A percentile compares a stretch with the other conserved stretches of the same genome.
Evolutionary conservation across 2,888 invertebrate genomes (phyloP).

Genomic region (Danaus chrysippus): DNA sequence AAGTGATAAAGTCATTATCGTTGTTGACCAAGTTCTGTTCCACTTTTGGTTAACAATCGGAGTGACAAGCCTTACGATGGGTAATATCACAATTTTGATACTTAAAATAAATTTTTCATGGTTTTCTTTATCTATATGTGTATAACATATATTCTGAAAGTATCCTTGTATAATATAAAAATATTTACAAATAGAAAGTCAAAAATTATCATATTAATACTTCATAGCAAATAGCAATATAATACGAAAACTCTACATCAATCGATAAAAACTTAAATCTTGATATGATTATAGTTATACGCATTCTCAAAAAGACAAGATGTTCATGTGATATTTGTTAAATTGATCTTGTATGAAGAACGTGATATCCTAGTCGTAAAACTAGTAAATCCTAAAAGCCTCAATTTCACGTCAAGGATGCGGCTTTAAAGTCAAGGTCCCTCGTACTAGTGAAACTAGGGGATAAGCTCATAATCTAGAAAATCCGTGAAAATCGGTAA

Average conservation of each 20-base stretch:
- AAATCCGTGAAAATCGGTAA: slow-evolving; percentile 64
- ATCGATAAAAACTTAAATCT: too few species aligned
- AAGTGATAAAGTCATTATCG: slow-evolving; percentile 58
- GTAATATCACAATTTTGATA: slow-evolving; percentile 28
- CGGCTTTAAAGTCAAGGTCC: slow-evolving; percentile 50
- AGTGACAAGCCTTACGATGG: slow-evolving; percentile 46
- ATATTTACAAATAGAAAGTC: too few species aligned
- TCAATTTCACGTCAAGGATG: slow-evolving; percentile 31
- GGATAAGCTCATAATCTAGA: slow-evolving; percentile 56
- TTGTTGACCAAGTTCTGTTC: slow-evolving; percentile 62
- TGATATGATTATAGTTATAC: too few species aligned
- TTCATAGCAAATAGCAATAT: too few species aligned
- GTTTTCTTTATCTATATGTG: neutral
- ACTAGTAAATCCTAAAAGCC: slow-evolving; percentile 24
- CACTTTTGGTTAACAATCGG: slow-evolving; percentile 51
- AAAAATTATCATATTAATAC: too few species aligned
- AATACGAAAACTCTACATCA: too few species aligned
- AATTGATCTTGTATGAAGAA: too few species aligned
- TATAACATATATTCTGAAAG: neutral
- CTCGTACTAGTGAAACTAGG: slow-evolving; percentile 37
- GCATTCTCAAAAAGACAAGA: too few species aligned
- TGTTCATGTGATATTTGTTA: too few species aligned
- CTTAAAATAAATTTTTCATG: slow-evolving; percentile 13
- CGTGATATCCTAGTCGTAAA: slow-evolving; percentile 13
- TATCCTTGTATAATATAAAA: too few species aligned